Base-by-base conservation (phyloP, 2,797 vertebrate genomes). In the Falco concolor region DNA sequence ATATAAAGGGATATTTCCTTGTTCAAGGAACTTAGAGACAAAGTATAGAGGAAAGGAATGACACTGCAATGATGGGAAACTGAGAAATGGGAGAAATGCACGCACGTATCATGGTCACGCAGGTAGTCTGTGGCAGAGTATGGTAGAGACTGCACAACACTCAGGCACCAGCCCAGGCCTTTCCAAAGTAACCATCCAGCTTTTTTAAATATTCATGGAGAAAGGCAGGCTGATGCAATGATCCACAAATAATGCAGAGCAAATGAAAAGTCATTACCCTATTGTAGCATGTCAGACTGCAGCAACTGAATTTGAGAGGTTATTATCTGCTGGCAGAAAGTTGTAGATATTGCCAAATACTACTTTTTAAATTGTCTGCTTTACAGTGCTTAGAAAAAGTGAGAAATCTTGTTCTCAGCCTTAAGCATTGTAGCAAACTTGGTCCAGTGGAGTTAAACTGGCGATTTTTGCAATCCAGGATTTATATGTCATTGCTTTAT, bases 401-500 rank as follows among this genome's bases (percentile, higher is more conserved):
- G 36, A 85, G 60, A 84, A 80, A 60, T 44, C 60, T 69, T 81
- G 63, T 82, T 85, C 60, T 85, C 49, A 59, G 28, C 17, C 52
- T 57, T 36, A 47, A 85, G 53, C 72, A 40, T 15, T 69, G 38
- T 53, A 90, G 56, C 49, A 93, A 54, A 92, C 65, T 80, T 65
- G 72, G 80, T 90, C 42, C 88, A 42, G 54, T 34, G 64, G 65
- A 83, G 75, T 65, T 72, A 54, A 85, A 83, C 60, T 69, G 86
- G 53, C 61, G 75, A 10, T 34, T 72, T 69, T 80, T 92, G 68
- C 59, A 82, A 52, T 83, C 75, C 93, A 87, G 81, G 57, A 87
- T 94, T 96, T 92, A 12, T 70, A 94, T 90, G 93, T 94, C 75
- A 90, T 84, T 69, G 86, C 93, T 96, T 95, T 97, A 96, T 95